Base-by-base conservation (phyloP, 2,797 vertebrate genomes). In the Gambusia yucatana region DNA sequence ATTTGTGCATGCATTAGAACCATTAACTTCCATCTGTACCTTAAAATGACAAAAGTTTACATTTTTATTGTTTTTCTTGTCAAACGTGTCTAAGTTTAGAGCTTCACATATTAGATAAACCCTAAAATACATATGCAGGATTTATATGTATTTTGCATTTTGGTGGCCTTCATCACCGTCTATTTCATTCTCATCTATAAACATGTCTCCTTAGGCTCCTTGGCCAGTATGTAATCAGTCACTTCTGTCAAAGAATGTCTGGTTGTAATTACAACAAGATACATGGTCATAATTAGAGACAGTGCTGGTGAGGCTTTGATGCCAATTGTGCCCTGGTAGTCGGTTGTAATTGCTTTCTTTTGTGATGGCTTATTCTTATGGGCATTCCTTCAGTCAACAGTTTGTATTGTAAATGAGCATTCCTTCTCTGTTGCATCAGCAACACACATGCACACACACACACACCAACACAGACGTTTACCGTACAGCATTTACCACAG, bases 381-480 rank as follows among this genome's bases (percentile, higher is more conserved):
- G 77, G 75, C 80, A 76, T 83, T 88, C 76, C 73, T 76, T 63
- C 72, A 82, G 47, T 81, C 77, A 80, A 74, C 81, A 83, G 77
- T 75, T 83, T 77, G 59, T 84, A 89, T 89, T 88, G 78, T 90
- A 89, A 90, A 93, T 78, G 71, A 87, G 82, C 87, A 93, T 92
- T 92, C 90, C 80, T 90, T 63, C 82, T 72, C 16, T 43, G 82
- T 84, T 90, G 77, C 77, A 82, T 92, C 86, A 91, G 39, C 59
- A 76, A 72, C 70, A 77, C 63, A 61, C 28, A 61, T 48, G 69
- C 76, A 20, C 57, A 72, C 76, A 78, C 75, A 76, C 73, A 77
- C 76, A 73, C 61, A 76, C 8, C 33, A 33, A 65, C 61, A 39
- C 55, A 74, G 6, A 63, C 61, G 73, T 77, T 10, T 76, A 77